These are phyloP conservation scores for Caloenas nicobarica DNA, from an alignment of 2,113 vertebrate species.

Conservation along the genomic window DNA sequence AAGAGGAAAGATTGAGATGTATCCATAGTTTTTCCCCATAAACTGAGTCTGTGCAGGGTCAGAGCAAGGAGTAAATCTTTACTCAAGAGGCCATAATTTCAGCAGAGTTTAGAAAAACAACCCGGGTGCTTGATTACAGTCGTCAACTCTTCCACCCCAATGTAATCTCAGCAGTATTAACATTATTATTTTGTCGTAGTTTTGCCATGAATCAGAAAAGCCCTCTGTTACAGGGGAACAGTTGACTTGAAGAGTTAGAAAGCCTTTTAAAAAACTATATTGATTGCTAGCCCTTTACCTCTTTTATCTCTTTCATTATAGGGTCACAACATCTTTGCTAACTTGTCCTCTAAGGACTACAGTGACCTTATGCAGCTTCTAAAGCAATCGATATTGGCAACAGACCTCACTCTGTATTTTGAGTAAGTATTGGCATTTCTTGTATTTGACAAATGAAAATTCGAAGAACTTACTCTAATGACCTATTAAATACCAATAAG, in stretches of 20 bases:
- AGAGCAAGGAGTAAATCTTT: conserved; percentile 48
- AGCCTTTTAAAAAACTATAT: conserved; percentile 43
- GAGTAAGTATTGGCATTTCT: conserved; percentile 86
- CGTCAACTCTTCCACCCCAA: not conserved
- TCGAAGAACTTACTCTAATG: conserved; percentile 58
- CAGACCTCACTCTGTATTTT: conserved; percentile 98
- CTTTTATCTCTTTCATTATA: conserved; percentile 78
- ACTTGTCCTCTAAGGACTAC: conserved; percentile 96
- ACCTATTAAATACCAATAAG: conserved; percentile 55
- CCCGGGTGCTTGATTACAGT: conserved; percentile 11
- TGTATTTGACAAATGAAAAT: conserved; percentile 71
- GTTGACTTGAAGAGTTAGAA: conserved; percentile 19
- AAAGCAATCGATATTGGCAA: conserved; percentile 98
- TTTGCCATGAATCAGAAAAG: conserved; percentile 32
- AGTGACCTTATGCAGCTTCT: conserved; percentile 98
- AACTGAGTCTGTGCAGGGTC: conserved; percentile 23
- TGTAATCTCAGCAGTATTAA: conserved; percentile 40
- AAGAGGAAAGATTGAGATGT: conserved; percentile 40
- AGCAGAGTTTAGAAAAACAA: conserved; percentile 28
- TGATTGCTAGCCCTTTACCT: conserved; percentile 64
- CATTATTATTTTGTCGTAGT: conserved; percentile 30
- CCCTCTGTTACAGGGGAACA: not conserved
- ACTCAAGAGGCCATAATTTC: conserved; percentile 19
- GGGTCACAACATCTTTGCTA: conserved; percentile 99
- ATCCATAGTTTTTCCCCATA: conserved; percentile 20